Percentiles rank a stretch among this genome's conserved stretches.
phyloP scores from a whole-genome alignment of 2,888 invertebrate genomes.

The Idaea straminata region DNA sequence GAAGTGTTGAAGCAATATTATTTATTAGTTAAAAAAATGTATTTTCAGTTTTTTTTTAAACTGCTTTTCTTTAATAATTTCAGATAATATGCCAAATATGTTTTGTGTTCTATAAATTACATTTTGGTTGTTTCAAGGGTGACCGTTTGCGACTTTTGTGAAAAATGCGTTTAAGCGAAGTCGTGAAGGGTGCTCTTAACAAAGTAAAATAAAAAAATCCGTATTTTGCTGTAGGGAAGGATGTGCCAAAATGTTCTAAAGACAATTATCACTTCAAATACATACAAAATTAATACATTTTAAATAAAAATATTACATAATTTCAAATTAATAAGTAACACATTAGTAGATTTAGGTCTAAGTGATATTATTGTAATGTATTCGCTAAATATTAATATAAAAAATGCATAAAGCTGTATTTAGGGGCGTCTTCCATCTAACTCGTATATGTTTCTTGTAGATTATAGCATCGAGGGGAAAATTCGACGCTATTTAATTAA shows the following conservation, averaged over 20 bases:
- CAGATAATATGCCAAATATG: slow-evolving; percentile 30
- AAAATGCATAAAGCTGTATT: slow-evolving; percentile 76
- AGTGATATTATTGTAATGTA: slow-evolving; percentile 72
- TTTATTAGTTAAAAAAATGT: slow-evolving; percentile 64
- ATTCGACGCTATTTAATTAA: slow-evolving; percentile 26
- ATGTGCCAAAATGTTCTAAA: slow-evolving; percentile 69
- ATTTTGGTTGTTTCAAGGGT: slow-evolving; percentile 2
- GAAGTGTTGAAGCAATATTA: slow-evolving; percentile 78
- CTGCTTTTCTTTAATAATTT: slow-evolving; percentile 12
- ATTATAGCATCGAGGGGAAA: slow-evolving; percentile 46
- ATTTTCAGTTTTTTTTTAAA: slow-evolving; percentile 3
- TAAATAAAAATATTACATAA: slow-evolving; percentile 61
- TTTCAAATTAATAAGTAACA: slow-evolving; percentile 57
- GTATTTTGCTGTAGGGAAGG: slow-evolving; percentile 28
- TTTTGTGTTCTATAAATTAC: slow-evolving; percentile 12
- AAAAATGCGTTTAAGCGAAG: neutral
- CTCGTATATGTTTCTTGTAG: slow-evolving; percentile 69
- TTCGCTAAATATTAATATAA: slow-evolving; percentile 56
- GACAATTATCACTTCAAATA: slow-evolving; percentile 34
- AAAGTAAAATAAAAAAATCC: slow-evolving; percentile 1
- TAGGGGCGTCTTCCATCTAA: slow-evolving; percentile 79
- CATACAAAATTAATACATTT: slow-evolving; percentile 60
- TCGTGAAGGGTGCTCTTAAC: neutral
- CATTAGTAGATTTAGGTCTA: slow-evolving; percentile 65
- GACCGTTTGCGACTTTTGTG: slow-evolving; percentile 1